These are phyloP conservation scores for Smutsia temminckii DNA, from an alignment of 2,797 vertebrate genomes.

Conservation along the genomic window DNA sequence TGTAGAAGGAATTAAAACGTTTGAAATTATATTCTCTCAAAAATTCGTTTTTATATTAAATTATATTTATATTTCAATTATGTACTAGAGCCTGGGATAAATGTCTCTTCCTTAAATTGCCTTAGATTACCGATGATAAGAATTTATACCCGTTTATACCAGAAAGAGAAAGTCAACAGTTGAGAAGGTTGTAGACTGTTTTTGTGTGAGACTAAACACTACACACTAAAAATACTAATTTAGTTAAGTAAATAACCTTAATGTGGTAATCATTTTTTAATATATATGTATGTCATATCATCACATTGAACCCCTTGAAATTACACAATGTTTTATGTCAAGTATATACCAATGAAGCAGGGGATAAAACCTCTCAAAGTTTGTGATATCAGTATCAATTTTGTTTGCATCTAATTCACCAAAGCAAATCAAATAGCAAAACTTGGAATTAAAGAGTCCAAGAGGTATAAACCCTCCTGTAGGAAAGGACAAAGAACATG, in stretches of 20 bases:
- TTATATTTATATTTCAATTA: background rate
- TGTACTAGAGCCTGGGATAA: background rate
- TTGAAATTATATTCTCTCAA: background rate
- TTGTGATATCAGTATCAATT: background rate
- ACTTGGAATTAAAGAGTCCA: background rate
- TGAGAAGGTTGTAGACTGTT: background rate
- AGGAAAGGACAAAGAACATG: background rate
- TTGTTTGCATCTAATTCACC: background rate
- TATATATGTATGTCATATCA: background rate
- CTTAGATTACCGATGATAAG: background rate
- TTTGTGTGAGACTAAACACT: background rate
- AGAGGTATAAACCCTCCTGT: background rate
- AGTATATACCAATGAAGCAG: background rate
- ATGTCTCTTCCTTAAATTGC: background rate
- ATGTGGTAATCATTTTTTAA: background rate
- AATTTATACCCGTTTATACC: background rate
- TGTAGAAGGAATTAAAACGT: background rate
- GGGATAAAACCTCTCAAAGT: background rate
- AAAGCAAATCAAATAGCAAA: background rate
- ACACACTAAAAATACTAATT: background rate
- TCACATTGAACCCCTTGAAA: background rate
- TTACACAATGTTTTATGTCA: background rate
- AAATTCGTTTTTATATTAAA: background rate
- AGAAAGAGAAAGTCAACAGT: background rate
- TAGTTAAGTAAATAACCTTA: background rate